Evolutionary conservation across 2,888 invertebrate genomes (phyloP).

Genomic region (Cantharis flavilabris): DNA sequence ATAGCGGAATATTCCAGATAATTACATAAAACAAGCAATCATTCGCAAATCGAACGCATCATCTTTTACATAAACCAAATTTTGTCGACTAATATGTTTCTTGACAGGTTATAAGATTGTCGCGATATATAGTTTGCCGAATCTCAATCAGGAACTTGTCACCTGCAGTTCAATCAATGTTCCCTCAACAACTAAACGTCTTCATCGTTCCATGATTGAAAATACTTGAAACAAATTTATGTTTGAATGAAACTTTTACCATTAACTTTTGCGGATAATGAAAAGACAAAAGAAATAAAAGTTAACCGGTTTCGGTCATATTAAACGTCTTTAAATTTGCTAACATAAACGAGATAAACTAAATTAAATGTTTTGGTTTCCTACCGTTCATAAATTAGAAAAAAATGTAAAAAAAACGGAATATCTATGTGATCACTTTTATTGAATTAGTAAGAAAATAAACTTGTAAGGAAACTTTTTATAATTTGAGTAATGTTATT

Average conservation of each 20-base stretch:
- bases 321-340: conserved; percentile 6
- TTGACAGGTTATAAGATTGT: conserved; percentile 47
- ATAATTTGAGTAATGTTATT: conserved; percentile 20
- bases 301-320: conserved; percentile 20
- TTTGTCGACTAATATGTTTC: conserved; percentile 46
- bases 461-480: neutral
- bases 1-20: neutral
- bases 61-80: conserved; percentile 29
- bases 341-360: neutral
- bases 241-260: conserved; percentile 25
- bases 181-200: conserved; percentile 26
- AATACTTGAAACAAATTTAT: conserved; percentile 26
- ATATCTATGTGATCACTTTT: neutral
- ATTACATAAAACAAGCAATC: conserved; percentile 30
- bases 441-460: neutral
- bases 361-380: neutral
- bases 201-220: conserved; percentile 29
- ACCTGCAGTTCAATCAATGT: conserved; percentile 41
- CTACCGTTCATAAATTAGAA: neutral
- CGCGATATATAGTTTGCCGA: conserved; percentile 46
- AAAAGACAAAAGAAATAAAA: neutral
- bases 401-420: neutral
- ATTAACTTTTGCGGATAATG: neutral
- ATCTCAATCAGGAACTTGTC: conserved; percentile 47
- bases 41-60: conserved; percentile 24